Evolutionary conservation across 2,797 vertebrate genomes (phyloP), one percentile per base, ranked within the genome.

Genomic region (Poeciliopsis infans): DNA sequence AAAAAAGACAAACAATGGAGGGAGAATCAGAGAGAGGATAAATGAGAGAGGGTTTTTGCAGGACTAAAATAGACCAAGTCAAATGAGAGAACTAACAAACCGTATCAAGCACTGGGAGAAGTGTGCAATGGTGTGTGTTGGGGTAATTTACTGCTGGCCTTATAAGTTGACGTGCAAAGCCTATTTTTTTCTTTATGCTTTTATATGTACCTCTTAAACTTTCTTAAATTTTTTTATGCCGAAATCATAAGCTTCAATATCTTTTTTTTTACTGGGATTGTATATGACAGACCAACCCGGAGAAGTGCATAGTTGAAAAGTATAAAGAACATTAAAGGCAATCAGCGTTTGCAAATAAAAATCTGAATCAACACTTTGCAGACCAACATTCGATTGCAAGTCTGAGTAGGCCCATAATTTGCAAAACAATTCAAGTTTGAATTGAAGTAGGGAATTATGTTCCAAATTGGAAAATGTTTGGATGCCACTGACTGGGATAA

Each of bases 41-140:
- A 86, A 81, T 64, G 85, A 88, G 86, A 85, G 88, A 88, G 86
- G 79, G 49, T 84, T 91, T 39, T 80, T 85, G 78, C 79, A 74
- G 79, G 86, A 89, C 91, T 78, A 85, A 93, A 94, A 93, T 94
- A 93, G 86, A 92, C 83, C 85, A 78, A 87, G 87, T 91, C 89
- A 92, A 91, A 91, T 84, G 86, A 93, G 86, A 88, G 90, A 90
- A 87, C 89, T 85, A 90, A 90, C 87, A 91, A 90, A 89, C 82
- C 83, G 76, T 91, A 83, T 88, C 87, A 61, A 83, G 77, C 84
- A 80, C 78, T 49, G 88, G 66, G 78, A 80, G 78, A 79, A 71
- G 74, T 72, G 72, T 79, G 75, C 75, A 71, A 49, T 46, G 36
- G 83, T 64, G 77, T 68, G 78, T 79, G 79, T 85, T 18, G 28